Evolutionary conservation across 2,888 invertebrate genomes (phyloP).

Genomic region (Folsomia candida): DNA sequence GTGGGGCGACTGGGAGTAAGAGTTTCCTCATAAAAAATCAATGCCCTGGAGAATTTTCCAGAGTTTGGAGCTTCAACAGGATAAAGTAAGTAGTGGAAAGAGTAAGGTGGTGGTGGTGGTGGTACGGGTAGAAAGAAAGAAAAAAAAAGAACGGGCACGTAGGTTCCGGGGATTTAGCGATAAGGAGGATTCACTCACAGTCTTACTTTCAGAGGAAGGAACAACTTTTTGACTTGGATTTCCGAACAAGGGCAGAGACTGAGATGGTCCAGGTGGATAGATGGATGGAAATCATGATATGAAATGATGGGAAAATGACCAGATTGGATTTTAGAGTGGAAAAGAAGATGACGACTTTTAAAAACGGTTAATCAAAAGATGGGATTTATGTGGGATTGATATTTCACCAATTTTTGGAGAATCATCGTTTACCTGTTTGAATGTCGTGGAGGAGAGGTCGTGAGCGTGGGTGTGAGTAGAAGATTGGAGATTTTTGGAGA

Average conservation of each 20-base stretch:
- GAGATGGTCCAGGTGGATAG: background rate
- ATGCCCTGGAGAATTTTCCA: slow-evolving; percentile 18
- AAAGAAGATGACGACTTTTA: slow-evolving; percentile 22
- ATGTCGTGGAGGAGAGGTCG: background rate
- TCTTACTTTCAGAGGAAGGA: background rate
- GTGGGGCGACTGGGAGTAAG: background rate
- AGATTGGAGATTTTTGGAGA: background rate
- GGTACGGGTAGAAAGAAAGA: too few species aligned
- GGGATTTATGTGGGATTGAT: slow-evolving; percentile 1
- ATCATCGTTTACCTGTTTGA: background rate
- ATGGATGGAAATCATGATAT: background rate
- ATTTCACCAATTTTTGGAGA: too few species aligned
- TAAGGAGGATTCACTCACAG: slow-evolving; percentile 7
- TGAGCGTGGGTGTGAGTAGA: too few species aligned
- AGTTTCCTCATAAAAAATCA: slow-evolving; percentile 16
- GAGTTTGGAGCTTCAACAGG: slow-evolving; percentile 7
- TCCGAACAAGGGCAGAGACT: background rate
- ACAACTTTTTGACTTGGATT: slow-evolving; percentile 8
- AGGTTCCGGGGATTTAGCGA: slow-evolving; percentile 17
- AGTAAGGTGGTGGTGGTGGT: too few species aligned
- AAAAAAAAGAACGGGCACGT: slow-evolving; percentile 15
- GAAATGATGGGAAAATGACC: background rate
- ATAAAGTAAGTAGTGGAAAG: slow-evolving; percentile 10
- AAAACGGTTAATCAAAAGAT: too few species aligned
- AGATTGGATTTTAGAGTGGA: slow-evolving; percentile 17